A percentile compares a stretch with the other conserved stretches of the same genome.
Evolutionary conservation across 2,888 invertebrate species (phyloP).

Genomic region (Ormia ochracea): DNA sequence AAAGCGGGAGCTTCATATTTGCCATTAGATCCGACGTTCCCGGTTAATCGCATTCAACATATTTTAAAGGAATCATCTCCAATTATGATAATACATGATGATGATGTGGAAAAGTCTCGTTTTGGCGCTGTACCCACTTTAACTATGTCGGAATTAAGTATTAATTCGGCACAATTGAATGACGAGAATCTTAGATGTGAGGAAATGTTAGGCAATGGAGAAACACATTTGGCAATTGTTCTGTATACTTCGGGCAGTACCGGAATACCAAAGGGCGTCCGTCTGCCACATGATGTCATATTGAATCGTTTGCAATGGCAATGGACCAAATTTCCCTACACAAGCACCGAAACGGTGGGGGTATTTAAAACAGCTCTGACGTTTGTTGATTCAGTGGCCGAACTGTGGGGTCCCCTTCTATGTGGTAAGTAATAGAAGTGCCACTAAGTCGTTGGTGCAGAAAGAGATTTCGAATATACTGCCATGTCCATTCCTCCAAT

Average conservation of each 20-base stretch:
- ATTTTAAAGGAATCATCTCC: conserved; percentile 87
- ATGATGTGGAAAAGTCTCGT: conserved; percentile 68
- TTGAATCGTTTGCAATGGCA: conserved; percentile 93
- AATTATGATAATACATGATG: conserved; percentile 81
- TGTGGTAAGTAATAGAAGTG: conserved; percentile 78
- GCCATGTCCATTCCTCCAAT: too few species aligned
- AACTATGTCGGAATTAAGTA: conserved; percentile 69
- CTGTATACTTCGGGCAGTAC: conserved; percentile 87
- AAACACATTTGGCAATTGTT: conserved; percentile 71
- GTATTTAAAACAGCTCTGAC: conserved; percentile 94
- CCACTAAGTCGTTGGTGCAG: too few species aligned
- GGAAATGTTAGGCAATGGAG: conserved; percentile 74
- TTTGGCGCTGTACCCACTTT: conserved; percentile 69
- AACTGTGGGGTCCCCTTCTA: conserved; percentile 91
- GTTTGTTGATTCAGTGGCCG: conserved; percentile 92
- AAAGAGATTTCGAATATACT: too few species aligned
- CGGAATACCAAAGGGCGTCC: conserved; percentile 92
- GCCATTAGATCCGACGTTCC: conserved; percentile 86
- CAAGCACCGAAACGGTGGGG: conserved; percentile 82
- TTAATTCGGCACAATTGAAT: conserved; percentile 69
- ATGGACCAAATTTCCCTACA: conserved; percentile 88
- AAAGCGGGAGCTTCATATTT: conserved; percentile 91
- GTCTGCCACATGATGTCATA: conserved; percentile 85
- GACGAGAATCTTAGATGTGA: conserved; percentile 73
- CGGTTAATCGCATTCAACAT: conserved; percentile 84